Percentiles rank a stretch among this genome's conserved stretches.
Evolutionary conservation across 2,888 invertebrate genomes (phyloP).

Genomic region (Galerucella calmariensis): DNA sequence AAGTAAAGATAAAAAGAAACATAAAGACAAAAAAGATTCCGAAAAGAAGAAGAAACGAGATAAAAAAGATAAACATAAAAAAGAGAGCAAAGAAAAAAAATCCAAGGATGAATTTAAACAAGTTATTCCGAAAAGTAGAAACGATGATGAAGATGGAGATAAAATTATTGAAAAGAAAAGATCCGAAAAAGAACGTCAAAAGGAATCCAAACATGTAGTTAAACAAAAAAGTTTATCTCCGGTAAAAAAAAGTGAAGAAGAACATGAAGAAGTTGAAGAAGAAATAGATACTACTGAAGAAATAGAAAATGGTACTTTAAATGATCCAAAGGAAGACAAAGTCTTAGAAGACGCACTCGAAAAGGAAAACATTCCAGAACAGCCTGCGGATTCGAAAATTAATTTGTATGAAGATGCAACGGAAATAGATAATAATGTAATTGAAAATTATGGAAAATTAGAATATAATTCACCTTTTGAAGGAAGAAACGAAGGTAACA

Average conservation of each 20-base stretch:
- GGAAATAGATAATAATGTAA: constrained; percentile 70
- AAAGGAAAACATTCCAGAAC: constrained; percentile 45
- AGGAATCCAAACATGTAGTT: constrained; percentile 60
- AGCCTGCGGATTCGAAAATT: constrained; percentile 45
- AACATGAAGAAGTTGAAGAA: constrained; percentile 66
- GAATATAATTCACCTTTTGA: constrained; percentile 42
- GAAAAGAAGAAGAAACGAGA: constrained; percentile 65
- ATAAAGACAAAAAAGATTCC: constrained; percentile 67
- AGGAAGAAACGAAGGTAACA: constrained; percentile 32
- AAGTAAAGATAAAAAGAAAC: constrained; percentile 68
- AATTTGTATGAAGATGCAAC: constrained; percentile 69
- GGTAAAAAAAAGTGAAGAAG: constrained; percentile 65
- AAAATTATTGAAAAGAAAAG: constrained; percentile 61
- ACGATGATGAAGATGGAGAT: constrained; percentile 32
- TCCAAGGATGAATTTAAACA: constrained; percentile 56
- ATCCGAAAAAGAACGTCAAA: constrained; percentile 50
- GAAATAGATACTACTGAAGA: constrained; percentile 65
- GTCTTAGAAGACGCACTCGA: constrained; percentile 65
- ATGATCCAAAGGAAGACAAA: constrained; percentile 46
- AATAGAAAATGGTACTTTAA: constrained; percentile 60
- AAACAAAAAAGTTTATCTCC: constrained; percentile 70
- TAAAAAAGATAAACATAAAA: constrained; percentile 63
- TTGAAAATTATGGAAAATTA: constrained; percentile 69
- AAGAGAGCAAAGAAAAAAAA: constrained; percentile 58
- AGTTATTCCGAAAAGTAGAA: constrained; percentile 54